Evolutionary conservation across 2,888 invertebrate species (phyloP).

Genomic region (Pasiphila rectangulata): DNA sequence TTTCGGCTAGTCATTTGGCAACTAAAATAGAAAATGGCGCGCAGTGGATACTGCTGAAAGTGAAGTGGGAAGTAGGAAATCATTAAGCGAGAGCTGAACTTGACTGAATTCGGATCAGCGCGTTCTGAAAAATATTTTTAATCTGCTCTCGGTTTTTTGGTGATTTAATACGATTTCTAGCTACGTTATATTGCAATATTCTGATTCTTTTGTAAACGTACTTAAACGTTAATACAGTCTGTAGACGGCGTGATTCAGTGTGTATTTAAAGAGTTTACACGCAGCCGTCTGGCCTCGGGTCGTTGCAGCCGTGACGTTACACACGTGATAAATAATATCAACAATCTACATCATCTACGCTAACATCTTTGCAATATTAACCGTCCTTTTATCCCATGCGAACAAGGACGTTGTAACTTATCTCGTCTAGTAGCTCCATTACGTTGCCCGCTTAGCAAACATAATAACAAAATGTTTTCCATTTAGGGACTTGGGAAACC

Average conservation of each 20-base stretch:
- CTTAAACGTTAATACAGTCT: slow-evolving; percentile 25
- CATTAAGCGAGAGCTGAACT: slow-evolving; percentile 33
- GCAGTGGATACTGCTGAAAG: slow-evolving; percentile 27
- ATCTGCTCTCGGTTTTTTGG: background rate
- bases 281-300: slow-evolving; percentile 47
- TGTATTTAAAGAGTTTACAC: slow-evolving; percentile 31
- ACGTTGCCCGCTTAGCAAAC: slow-evolving; percentile 53
- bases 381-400: slow-evolving; percentile 46
- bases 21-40: slow-evolving; percentile 32
- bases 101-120: slow-evolving; percentile 29
- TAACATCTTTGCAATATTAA: slow-evolving; percentile 43
- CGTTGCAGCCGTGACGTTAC: slow-evolving; percentile 48
- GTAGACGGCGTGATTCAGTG: slow-evolving; percentile 27
- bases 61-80: slow-evolving; percentile 36
- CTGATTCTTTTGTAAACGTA: background rate
- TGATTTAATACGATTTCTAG: background rate
- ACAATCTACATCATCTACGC: slow-evolving; percentile 41
- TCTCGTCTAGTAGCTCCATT: slow-evolving; percentile 47
- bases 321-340: slow-evolving; percentile 52
- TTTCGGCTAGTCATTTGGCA: slow-evolving; percentile 25
- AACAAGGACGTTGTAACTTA: slow-evolving; percentile 52
- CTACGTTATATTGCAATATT: background rate
- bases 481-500: slow-evolving; percentile 28
- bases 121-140: slow-evolving; percentile 21
- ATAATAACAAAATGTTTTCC: slow-evolving; percentile 45